Percentiles rank a stretch among this genome's conserved stretches.
Conservation (phyloP, 30 jellyfish, hydroid and myxozoan species). For the Aurelia coerulea region DNA sequence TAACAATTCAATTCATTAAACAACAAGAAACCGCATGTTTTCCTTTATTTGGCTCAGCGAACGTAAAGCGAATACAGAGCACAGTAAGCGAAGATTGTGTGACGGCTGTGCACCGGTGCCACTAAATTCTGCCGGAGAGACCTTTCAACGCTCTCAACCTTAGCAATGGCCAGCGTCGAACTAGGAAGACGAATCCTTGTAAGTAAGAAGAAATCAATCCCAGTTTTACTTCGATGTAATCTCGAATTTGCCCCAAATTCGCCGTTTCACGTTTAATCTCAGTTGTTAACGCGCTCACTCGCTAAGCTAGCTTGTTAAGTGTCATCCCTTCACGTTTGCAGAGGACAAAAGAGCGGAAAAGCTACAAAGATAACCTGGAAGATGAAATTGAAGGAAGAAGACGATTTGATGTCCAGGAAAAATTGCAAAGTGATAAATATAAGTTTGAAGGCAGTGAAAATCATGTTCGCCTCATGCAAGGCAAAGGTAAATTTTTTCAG, state of each 20-base stretch:
- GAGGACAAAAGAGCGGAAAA: constrained; percentile 88
- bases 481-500: constrained; percentile 66
- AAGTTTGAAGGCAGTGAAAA: constrained; percentile 57
- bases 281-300: constrained; percentile 6
- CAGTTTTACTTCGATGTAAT: neutral
- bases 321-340: constrained; percentile 44
- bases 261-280: neutral
- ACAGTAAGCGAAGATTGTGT: constrained; percentile 29
- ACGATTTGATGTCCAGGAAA: constrained; percentile 89
- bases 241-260: constrained; percentile 15
- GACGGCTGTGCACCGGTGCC: constrained; percentile 71
- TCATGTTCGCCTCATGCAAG: constrained; percentile 70
- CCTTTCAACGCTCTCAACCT: constrained; percentile 13
- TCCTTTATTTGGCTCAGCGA: constrained; percentile 36
- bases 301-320: neutral
- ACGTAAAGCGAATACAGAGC: constrained; percentile 1
- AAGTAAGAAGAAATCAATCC: constrained; percentile 41
- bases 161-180: constrained; percentile 49
- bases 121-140: neutral
- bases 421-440: constrained; percentile 80
- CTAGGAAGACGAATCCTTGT: constrained; percentile 65
- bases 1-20: neutral
- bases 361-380: constrained; percentile 86
- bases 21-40: constrained; percentile 53
- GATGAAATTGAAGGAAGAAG: constrained; percentile 97